These are phyloP conservation scores for Protonemura montana DNA, from an alignment of 2,888 invertebrate genomes.

Conservation along the genomic window DNA sequence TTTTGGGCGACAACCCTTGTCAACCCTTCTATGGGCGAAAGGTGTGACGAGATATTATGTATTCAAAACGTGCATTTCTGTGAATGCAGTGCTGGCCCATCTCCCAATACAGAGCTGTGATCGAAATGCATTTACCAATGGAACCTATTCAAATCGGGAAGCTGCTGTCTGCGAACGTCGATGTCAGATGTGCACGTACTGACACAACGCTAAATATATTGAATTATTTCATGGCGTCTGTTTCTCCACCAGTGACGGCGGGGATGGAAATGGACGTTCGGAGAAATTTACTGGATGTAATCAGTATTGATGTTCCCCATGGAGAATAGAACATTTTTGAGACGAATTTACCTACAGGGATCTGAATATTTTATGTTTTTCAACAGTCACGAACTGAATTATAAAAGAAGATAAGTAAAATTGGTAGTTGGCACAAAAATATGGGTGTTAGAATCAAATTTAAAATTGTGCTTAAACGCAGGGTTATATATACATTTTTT, in stretches of 20 bases:
- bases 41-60: slow-evolving; percentile 43
- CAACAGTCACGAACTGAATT: neutral
- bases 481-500: no score
- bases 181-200: neutral
- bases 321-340: neutral
- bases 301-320: neutral
- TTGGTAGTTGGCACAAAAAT: no score
- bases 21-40: slow-evolving; percentile 41
- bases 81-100: slow-evolving; percentile 27
- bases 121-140: slow-evolving; percentile 28
- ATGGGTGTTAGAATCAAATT: no score
- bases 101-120: slow-evolving; percentile 1
- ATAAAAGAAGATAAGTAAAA: no score
- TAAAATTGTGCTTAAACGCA: no score
- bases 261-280: neutral
- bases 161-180: neutral
- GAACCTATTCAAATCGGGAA: slow-evolving; percentile 16
- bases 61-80: slow-evolving; percentile 43
- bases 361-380: neutral
- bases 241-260: neutral
- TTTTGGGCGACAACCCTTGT: slow-evolving; percentile 40
- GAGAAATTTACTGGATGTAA: neutral
- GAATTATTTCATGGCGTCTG: neutral
- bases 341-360: neutral
- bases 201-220: neutral